These are phyloP conservation scores for Melinaea menophilus DNA, from an alignment of 2,888 invertebrate species.

Conservation along the genomic window DNA sequence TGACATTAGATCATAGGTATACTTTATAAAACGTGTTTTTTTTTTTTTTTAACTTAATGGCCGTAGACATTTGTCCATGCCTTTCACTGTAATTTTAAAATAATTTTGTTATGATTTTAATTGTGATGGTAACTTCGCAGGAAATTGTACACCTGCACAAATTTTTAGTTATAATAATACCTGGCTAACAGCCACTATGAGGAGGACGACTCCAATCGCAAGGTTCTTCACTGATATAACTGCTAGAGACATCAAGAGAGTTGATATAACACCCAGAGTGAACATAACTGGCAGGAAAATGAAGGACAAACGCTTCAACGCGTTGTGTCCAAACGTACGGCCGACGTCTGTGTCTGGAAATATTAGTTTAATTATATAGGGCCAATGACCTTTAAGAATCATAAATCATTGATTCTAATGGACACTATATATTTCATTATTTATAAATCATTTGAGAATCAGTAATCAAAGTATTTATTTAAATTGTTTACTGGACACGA, in stretches of 20 bases:
- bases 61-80: not conserved
- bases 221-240: constrained; percentile 86
- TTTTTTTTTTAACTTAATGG: constrained; percentile 6
- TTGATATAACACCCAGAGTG: constrained; percentile 86
- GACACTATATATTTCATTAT: too few relatives aligned
- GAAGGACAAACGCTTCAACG: constrained; percentile 83
- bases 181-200: constrained; percentile 80
- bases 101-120: too few relatives aligned
- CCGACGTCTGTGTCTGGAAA: constrained; percentile 69
- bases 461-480: not conserved
- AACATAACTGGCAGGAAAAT: constrained; percentile 86
- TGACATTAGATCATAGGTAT: not conserved
- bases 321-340: constrained; percentile 85
- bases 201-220: constrained; percentile 81
- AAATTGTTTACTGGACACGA: constrained; percentile 11
- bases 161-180: constrained; percentile 45
- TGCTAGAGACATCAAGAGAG: constrained; percentile 82
- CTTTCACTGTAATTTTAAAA: too few relatives aligned
- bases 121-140: too few relatives aligned
- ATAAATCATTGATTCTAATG: not conserved
- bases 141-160: constrained; percentile 4
- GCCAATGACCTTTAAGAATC: not conserved
- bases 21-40: not conserved
- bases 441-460: too few relatives aligned
- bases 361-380: not conserved